These are phyloP conservation scores for Drosophila pseudotakahashii DNA, from an alignment of 2,888 invertebrate genomes.

Conservation along the genomic window DNA sequence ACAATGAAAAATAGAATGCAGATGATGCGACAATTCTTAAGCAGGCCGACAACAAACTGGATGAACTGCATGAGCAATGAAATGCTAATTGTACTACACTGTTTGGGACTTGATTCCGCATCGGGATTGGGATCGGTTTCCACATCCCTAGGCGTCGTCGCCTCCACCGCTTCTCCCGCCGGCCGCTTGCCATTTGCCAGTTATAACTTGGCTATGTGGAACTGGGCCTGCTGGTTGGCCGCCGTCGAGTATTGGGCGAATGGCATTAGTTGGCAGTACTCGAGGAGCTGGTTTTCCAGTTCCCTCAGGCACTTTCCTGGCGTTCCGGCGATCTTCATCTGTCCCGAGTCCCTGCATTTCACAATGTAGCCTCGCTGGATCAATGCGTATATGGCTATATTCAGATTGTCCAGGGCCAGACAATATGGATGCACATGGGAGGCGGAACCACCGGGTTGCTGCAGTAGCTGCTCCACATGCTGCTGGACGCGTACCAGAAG, in stretches of 20 bases:
- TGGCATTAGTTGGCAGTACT: constrained; percentile 82
- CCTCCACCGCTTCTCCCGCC: constrained; percentile 14
- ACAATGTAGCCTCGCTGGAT: constrained; percentile 80
- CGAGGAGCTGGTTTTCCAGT: constrained; percentile 72
- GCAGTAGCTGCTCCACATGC: constrained; percentile 86
- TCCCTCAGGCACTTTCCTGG: constrained; percentile 60
- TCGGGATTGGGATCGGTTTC: constrained; percentile 14
- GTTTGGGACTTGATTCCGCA: constrained; percentile 19
- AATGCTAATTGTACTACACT: constrained; percentile 63
- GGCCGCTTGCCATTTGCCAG: constrained; percentile 55
- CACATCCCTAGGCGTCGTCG: constrained; percentile 4
- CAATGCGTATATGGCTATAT: constrained; percentile 86
- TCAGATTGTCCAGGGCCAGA: constrained; percentile 88
- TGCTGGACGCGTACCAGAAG: constrained; percentile 87
- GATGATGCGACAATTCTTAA: constrained; percentile 78
- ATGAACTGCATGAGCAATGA: constrained; percentile 54
- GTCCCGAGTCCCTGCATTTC: constrained; percentile 73
- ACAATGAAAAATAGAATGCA: constrained; percentile 72
- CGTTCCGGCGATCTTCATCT: constrained; percentile 53
- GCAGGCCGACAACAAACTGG: constrained; percentile 56
- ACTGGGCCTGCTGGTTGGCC: constrained; percentile 66
- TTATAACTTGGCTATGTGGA: constrained; percentile 82
- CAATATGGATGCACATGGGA: constrained; percentile 88
- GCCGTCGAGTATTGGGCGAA: constrained; percentile 80
- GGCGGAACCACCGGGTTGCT: constrained; percentile 56